phyloP scores from a whole-genome alignment of 2,797 vertebrate species.

The Falco columbarius region DNA sequence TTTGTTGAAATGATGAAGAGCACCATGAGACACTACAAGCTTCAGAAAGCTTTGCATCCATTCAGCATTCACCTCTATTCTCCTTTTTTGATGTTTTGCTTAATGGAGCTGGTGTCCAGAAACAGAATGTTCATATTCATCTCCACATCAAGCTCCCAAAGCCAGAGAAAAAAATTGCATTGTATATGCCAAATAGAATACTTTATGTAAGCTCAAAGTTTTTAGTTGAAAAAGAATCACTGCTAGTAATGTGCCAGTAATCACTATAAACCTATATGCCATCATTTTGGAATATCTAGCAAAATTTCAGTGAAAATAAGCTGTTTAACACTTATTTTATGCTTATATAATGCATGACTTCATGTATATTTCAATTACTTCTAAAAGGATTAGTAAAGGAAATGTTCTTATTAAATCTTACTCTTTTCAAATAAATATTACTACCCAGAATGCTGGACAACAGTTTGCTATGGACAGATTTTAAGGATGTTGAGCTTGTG shows the following conservation, averaged over 20 bases:
- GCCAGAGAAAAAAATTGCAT: not conserved
- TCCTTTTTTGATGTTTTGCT: not conserved
- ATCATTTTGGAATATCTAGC: not conserved
- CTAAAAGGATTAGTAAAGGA: not conserved
- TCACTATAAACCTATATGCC: not conserved
- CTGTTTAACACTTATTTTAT: not conserved
- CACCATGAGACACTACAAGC: not conserved
- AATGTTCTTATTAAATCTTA: not conserved
- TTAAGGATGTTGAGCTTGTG: not conserved
- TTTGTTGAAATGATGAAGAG: not conserved
- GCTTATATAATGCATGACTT: not conserved
- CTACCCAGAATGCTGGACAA: not conserved
- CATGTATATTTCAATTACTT: not conserved
- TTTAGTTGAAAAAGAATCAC: not conserved
- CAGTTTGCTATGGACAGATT: not conserved
- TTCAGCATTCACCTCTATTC: not conserved
- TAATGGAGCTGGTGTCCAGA: not conserved
- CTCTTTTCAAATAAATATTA: not conserved
- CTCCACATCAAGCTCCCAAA: rapidly evolving
- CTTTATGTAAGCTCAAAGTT: not conserved
- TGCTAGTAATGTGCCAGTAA: not conserved
- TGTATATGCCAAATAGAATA: not conserved
- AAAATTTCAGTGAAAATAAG: not conserved
- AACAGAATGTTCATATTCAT: not conserved
- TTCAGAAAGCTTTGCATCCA: not conserved